phyloP scores from a whole-genome alignment of 2,113 vertebrate species.

The Oncorhynchus masou region DNA sequence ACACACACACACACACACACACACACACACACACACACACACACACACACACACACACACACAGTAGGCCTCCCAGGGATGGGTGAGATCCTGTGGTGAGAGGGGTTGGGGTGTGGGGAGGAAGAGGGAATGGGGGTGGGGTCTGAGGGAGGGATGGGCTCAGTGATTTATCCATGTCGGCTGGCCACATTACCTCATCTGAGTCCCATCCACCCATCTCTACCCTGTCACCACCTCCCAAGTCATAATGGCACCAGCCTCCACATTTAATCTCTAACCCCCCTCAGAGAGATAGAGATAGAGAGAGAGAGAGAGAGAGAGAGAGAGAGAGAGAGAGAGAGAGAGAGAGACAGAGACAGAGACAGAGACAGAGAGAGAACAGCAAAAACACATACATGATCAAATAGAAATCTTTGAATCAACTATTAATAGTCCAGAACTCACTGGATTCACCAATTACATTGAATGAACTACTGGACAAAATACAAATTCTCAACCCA shows the following conservation, averaged over 20 bases:
- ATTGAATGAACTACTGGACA: too few relatives aligned
- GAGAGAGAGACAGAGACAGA: too few relatives aligned
- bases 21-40: constrained; percentile 19
- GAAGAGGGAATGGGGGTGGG: neutral
- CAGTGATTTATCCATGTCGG: constrained; percentile 55
- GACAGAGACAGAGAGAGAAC: too few relatives aligned
- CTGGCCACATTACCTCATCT: constrained; percentile 46
- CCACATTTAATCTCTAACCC: constrained; percentile 27
- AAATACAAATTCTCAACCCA: too few relatives aligned
- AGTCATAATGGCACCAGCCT: constrained; percentile 17
- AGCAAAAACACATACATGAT: too few relatives aligned
- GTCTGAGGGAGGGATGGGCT: constrained; percentile 14
- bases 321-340: too few relatives aligned
- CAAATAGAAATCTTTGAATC: too few relatives aligned
- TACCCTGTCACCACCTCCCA: constrained; percentile 15
- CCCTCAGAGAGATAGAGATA: neutral
- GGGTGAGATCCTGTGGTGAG: constrained; percentile 8
- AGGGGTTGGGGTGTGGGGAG: neutral
- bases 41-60: neutral
- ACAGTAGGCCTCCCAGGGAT: constrained; percentile 3
- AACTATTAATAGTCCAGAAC: too few relatives aligned
- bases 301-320: too few relatives aligned
- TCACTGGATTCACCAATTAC: too few relatives aligned
- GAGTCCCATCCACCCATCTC: constrained; percentile 12
- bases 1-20: constrained; percentile 16